phyloP scores from a whole-genome alignment of 2,888 invertebrate genomes.

The Sylvicola cinctus region DNA sequence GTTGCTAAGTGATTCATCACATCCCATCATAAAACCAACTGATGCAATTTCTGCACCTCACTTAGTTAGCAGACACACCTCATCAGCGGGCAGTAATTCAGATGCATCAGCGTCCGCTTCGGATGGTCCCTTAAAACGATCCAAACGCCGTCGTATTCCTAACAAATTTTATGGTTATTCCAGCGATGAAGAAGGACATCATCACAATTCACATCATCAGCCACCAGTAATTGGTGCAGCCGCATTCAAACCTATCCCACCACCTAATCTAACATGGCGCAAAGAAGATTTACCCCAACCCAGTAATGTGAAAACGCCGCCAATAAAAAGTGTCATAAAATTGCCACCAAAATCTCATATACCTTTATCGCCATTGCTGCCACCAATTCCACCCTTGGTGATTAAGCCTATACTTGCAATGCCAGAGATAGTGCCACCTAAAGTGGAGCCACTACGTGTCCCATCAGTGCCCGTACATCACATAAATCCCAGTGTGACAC shows the following conservation, averaged over 20 bases:
- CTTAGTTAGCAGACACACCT: too few relatives aligned
- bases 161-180: constrained; percentile 78
- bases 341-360: neutral
- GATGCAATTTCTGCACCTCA: too few relatives aligned
- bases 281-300: constrained; percentile 44
- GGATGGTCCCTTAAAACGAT: constrained; percentile 40
- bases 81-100: constrained; percentile 24
- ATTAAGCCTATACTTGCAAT: constrained; percentile 5
- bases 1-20: too few relatives aligned
- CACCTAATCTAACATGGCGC: constrained; percentile 49
- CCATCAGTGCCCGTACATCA: constrained; percentile 11
- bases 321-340: constrained; percentile 2
- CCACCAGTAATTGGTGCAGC: constrained; percentile 14
- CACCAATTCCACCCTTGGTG: constrained; percentile 28
- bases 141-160: constrained; percentile 60
- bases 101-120: constrained; percentile 19
- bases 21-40: too few relatives aligned
- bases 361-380: constrained; percentile 20
- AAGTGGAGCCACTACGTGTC: constrained; percentile 11
- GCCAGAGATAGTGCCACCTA: constrained; percentile 4
- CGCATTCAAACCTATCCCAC: constrained; percentile 31
- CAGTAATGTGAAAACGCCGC: constrained; percentile 9
- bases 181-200: constrained; percentile 55
- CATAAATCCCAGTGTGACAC: constrained; percentile 8
- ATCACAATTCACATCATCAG: constrained; percentile 17